These are phyloP conservation scores for Eurystomus glaucurus DNA, from an alignment of 2,797 vertebrate species.

Conservation along the genomic window DNA sequence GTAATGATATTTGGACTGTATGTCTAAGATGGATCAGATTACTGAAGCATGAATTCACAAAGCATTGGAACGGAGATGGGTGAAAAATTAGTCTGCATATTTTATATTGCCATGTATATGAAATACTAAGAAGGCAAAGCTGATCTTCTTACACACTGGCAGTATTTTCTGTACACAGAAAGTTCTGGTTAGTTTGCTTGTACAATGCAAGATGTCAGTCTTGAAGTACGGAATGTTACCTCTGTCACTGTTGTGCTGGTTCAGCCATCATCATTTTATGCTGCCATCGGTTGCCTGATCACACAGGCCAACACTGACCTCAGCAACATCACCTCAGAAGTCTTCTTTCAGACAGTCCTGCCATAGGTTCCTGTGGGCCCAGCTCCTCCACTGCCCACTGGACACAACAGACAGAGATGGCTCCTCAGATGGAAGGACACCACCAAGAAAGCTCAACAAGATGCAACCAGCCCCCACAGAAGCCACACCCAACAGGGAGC, in stretches of 20 bases:
- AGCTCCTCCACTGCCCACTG: too few relatives aligned
- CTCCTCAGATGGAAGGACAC: too few relatives aligned
- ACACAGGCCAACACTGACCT: too few relatives aligned
- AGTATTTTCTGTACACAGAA: background rate
- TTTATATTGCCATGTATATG: conserved; percentile 27
- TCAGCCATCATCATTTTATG: too few relatives aligned
- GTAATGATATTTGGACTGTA: conserved; percentile 41
- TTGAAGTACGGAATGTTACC: background rate
- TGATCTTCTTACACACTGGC: background rate
- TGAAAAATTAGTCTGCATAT: conserved; percentile 55
- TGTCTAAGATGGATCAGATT: conserved; percentile 50
- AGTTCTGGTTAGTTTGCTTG: background rate
- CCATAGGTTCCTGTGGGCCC: too few relatives aligned
- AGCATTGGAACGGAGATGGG: conserved; percentile 42
- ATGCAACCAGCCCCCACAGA: too few relatives aligned
- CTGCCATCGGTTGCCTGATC: too few relatives aligned
- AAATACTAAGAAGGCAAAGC: conserved; percentile 12
- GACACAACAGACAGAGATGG: too few relatives aligned
- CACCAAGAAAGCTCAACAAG: too few relatives aligned
- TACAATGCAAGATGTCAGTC: background rate
- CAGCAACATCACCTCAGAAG: too few relatives aligned
- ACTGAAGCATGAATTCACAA: conserved; percentile 43
- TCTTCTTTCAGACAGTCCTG: too few relatives aligned
- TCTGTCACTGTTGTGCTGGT: background rate
- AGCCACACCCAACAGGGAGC: too few relatives aligned